Evolutionary conservation across 2,797 vertebrate genomes (phyloP).

Genomic region (Spheniscus humboldti): DNA sequence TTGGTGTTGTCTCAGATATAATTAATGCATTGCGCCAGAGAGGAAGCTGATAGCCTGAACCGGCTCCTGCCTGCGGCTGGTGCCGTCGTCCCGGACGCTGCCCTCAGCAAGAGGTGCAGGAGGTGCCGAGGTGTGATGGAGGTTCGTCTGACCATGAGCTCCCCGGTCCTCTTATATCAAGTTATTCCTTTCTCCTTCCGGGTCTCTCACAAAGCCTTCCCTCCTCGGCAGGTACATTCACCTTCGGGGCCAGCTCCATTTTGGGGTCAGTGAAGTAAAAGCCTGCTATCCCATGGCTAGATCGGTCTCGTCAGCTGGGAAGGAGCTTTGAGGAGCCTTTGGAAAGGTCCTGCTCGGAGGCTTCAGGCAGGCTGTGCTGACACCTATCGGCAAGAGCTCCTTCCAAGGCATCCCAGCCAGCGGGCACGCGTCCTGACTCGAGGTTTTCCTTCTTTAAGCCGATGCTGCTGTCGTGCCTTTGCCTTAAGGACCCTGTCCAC

Average conservation of each 20-base stretch:
- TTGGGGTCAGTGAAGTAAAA: background rate
- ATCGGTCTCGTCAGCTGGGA: background rate
- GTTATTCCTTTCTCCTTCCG: background rate
- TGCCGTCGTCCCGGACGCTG: fast-evolving
- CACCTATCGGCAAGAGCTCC: constrained; percentile 47
- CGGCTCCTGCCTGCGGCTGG: background rate
- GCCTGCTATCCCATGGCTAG: fast-evolving
- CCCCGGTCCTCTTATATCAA: fast-evolving
- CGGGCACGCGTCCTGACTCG: fast-evolving
- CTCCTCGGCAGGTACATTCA: background rate
- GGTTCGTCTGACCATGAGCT: background rate
- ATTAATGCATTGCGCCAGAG: background rate
- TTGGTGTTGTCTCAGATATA: background rate
- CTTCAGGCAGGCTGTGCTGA: constrained; percentile 35
- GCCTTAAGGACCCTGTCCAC: background rate
- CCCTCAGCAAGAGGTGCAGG: background rate
- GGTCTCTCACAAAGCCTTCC: background rate
- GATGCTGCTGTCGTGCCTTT: background rate
- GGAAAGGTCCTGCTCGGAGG: background rate
- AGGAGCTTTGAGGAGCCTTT: background rate
- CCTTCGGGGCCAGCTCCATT: fast-evolving
- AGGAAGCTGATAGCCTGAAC: background rate
- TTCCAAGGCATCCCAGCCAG: background rate
- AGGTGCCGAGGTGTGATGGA: background rate
- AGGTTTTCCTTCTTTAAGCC: background rate